Evolutionary conservation across 2,888 invertebrate species (phyloP), one percentile per base, ranked within the genome.

Genomic region (Hipparchia sbordonii): DNA sequence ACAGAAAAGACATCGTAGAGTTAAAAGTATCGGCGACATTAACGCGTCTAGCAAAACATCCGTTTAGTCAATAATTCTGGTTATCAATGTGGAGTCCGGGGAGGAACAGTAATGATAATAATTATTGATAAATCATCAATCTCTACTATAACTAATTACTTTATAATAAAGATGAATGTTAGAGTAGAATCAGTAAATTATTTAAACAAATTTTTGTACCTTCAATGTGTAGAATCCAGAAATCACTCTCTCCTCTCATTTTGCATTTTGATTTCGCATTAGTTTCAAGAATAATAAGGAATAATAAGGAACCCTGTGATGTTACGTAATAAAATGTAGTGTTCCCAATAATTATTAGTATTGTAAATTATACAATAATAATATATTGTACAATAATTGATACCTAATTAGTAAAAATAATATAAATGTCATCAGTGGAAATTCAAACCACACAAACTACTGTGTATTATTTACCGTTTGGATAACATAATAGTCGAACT

Each of bases 11-110:
- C 96, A 96, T 79, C 90, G 96, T 23, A 92, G 96, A 12, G 96
- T 96, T 54, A 96, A 96, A 81, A 96, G 96, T 82, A 96, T 96
- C 79, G 96, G 96, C 3, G 96, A 97, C 86, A 96, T 96, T 81
- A 96, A 96, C 83, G 95, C 95, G 13, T 90, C 90, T 73, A 90
- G 89, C 75, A 93, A 93, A 79, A 84, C 92, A 2, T 90, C 93
- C 1, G 92, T 93, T 71, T 93, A 89, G 52, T 45, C 12, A 73
- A 61, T 39, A n/a, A 23, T 23, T 23, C 23, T 4, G 56, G 6
- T 57, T 33, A 68, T 39, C 8, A 7, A 13, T 13, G 23, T 39
- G 13, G 9, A 10, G 51, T 8, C 13, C 51, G 10, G 12, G 23
- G 13, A 6, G 23, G 12, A 23, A 59, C 10, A 23, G 9, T 52